Evolutionary conservation across 2,797 vertebrate species (phyloP).

Genomic region (Falco berigora): DNA sequence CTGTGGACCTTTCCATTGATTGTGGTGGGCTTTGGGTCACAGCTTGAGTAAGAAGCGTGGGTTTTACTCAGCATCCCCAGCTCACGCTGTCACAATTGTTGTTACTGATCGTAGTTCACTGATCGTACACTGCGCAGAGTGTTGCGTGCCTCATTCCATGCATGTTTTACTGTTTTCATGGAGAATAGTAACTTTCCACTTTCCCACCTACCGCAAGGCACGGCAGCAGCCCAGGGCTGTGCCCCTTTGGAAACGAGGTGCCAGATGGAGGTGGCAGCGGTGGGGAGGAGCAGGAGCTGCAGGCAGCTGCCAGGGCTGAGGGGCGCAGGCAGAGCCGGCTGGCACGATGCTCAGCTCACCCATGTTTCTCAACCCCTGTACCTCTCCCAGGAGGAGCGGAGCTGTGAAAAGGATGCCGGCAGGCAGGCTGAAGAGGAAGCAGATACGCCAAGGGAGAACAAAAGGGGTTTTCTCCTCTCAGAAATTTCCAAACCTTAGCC

Average conservation of each 20-base stretch:
- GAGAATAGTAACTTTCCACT: not conserved
- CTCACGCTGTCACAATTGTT: not conserved
- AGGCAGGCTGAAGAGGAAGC: not conserved
- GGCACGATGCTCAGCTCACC: not conserved
- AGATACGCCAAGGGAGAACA: not conserved
- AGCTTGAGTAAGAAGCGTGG: not conserved
- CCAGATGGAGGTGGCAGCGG: rapidly evolving
- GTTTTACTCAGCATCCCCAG: not conserved
- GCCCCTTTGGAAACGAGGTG: not conserved
- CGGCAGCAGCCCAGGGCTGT: rapidly evolving
- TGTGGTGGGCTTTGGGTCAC: not conserved
- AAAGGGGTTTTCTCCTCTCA: slow-evolving; percentile 1
- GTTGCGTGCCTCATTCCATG: rapidly evolving
- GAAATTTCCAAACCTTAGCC: not conserved
- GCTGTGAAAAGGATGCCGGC: rapidly evolving
- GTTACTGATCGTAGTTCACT: rapidly evolving
- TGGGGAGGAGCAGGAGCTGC: not conserved
- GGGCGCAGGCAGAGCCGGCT: not conserved
- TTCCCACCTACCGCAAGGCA: not conserved
- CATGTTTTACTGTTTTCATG: not conserved
- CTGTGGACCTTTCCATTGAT: not conserved
- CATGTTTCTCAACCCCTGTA: rapidly evolving
- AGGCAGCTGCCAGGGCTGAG: not conserved
- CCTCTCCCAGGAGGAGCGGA: not conserved
- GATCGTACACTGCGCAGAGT: rapidly evolving